phyloP scores from a whole-genome alignment of 2,888 invertebrate species.

The Aporophyla lueneburgensis region DNA sequence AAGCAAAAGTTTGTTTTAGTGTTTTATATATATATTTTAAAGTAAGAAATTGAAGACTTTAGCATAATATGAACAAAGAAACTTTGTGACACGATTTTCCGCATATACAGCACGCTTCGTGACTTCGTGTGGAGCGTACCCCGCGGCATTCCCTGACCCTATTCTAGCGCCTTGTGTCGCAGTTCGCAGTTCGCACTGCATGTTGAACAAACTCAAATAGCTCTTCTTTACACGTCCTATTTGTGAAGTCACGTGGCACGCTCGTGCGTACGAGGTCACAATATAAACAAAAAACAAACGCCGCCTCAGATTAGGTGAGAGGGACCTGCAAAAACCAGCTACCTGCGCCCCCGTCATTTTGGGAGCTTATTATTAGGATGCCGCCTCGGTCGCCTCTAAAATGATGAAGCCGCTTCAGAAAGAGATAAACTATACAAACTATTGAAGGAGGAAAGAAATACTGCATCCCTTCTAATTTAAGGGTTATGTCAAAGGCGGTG shows the following conservation, averaged over 20 bases:
- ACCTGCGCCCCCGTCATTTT: conserved; percentile 84
- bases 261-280: conserved; percentile 80
- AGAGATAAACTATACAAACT: conserved; percentile 75
- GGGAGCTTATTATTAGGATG: conserved; percentile 77
- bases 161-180: conserved; percentile 8
- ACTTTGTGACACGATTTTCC: conserved; percentile 4
- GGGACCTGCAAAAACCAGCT: conserved; percentile 85
- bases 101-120: conserved; percentile 20
- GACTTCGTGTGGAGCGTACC: conserved; percentile 32
- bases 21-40: no score
- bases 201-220: conserved; percentile 40
- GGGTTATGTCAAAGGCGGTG: conserved; percentile 85
- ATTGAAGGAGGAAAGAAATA: conserved; percentile 77
- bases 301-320: conserved; percentile 81
- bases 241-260: conserved; percentile 74
- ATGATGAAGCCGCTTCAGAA: conserved; percentile 75
- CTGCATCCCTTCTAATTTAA: conserved; percentile 75
- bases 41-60: no score
- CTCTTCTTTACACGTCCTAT: conserved; percentile 41
- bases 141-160: conserved; percentile 25
- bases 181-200: conserved; percentile 11
- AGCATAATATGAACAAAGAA: not conserved
- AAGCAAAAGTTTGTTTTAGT: no score
- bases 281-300: conserved; percentile 79
- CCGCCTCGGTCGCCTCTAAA: conserved; percentile 75